Evolutionary conservation across 64 coral and sea anemone species (phyloP).

Genomic region (Orbicella faveolata): DNA sequence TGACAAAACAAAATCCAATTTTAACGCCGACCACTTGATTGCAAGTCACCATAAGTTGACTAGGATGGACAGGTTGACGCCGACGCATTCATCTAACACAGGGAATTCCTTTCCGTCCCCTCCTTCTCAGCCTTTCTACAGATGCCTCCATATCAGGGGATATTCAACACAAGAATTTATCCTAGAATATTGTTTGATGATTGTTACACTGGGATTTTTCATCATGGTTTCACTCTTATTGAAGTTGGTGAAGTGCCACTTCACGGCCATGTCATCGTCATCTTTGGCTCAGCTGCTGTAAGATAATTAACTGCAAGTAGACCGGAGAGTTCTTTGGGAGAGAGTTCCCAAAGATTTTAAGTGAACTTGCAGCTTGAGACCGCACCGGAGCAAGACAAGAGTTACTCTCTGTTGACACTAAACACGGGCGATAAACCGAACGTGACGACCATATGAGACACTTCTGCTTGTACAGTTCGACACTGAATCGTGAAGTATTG

Average conservation of each 20-base stretch:
- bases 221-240: not conserved
- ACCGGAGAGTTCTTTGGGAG: not conserved
- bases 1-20: too few species aligned
- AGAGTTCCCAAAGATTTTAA: too few species aligned
- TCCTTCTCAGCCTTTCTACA: not conserved
- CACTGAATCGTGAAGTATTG: too few species aligned
- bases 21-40: too few species aligned
- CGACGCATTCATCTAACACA: not conserved
- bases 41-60: not conserved
- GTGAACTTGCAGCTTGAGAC: too few species aligned
- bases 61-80: not conserved
- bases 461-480: too few species aligned
- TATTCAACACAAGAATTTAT: conserved; percentile 5
- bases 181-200: conserved; percentile 13
- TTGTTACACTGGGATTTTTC: not conserved
- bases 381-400: too few species aligned
- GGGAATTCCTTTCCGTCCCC: not conserved
- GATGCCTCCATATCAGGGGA: not conserved
- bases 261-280: not conserved
- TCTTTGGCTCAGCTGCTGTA: not conserved
- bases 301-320: not conserved
- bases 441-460: too few species aligned
- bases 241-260: not conserved
- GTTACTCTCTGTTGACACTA: too few species aligned
- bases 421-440: too few species aligned